These are phyloP conservation scores for Diadophis punctatus DNA, from an alignment of 2,113 vertebrate genomes.

Conservation along the genomic window DNA sequence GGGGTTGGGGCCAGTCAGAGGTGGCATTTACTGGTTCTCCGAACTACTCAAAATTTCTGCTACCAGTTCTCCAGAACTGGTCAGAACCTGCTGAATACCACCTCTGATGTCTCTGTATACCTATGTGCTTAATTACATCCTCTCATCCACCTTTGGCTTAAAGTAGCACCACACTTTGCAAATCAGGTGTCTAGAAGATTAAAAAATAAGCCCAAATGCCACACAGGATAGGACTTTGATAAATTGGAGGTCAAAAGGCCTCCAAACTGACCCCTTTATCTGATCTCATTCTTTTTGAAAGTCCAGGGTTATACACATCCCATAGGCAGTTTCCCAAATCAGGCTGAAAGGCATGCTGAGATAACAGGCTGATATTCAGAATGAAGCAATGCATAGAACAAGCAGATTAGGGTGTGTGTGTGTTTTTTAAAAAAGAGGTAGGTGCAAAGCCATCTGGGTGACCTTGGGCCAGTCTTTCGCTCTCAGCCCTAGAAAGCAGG, in stretches of 20 bases:
- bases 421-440: background rate
- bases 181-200: background rate
- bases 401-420: background rate
- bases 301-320: rapidly evolving
- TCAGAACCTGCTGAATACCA: too few relatives aligned
- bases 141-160: background rate
- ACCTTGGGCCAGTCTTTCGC: background rate
- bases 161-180: background rate
- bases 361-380: background rate
- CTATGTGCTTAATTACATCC: background rate
- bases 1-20: too few relatives aligned
- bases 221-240: background rate
- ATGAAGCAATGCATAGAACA: background rate
- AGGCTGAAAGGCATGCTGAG: background rate
- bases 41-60: too few relatives aligned
- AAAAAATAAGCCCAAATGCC: background rate
- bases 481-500: background rate
- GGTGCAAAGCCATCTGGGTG: background rate
- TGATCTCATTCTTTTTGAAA: rapidly evolving
- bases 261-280: background rate
- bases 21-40: too few relatives aligned
- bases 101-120: background rate
- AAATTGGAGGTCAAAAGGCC: background rate
- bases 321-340: background rate
- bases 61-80: too few relatives aligned